A percentile compares a stretch with the other conserved stretches of the same genome.
These are phyloP conservation scores for Aphidius colemani DNA, from an alignment of 2,888 invertebrate genomes.

Conservation along the genomic window DNA sequence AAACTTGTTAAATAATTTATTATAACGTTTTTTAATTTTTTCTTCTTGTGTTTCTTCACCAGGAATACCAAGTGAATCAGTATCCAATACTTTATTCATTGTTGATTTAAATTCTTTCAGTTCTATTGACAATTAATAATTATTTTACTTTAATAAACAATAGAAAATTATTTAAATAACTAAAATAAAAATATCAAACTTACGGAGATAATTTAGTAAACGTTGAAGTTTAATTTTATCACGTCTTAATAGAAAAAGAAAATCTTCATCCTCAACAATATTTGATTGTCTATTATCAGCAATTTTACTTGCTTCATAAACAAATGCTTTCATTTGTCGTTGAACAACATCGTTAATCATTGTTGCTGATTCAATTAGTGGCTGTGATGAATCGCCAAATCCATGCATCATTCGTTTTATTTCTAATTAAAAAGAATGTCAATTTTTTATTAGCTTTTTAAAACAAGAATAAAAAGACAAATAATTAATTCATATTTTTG, in stretches of 20 bases:
- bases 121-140: slow-evolving; percentile 36
- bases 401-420: slow-evolving; percentile 90
- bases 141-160: background rate
- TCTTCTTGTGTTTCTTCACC: slow-evolving; percentile 29
- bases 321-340: slow-evolving; percentile 77
- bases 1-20: slow-evolving; percentile 49
- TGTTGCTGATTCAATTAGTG: slow-evolving; percentile 79
- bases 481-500: background rate
- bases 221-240: slow-evolving; percentile 78
- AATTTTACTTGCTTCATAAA: slow-evolving; percentile 75
- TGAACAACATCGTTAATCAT: slow-evolving; percentile 83
- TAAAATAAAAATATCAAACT: background rate
- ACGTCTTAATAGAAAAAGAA: slow-evolving; percentile 82
- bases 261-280: slow-evolving; percentile 68
- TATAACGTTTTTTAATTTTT: slow-evolving; percentile 34
- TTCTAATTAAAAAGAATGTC: slow-evolving; percentile 59
- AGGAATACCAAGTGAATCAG: slow-evolving; percentile 59
- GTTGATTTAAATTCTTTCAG: slow-evolving; percentile 58
- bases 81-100: slow-evolving; percentile 60
- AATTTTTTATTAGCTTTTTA: no score
- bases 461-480: background rate
- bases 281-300: slow-evolving; percentile 64
- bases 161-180: no score
- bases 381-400: slow-evolving; percentile 87
- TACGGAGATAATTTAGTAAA: slow-evolving; percentile 72